Evolutionary conservation across 2,888 invertebrate genomes (phyloP), one percentile per base, ranked within the genome.

Genomic region (Clepsis dumicolana): DNA sequence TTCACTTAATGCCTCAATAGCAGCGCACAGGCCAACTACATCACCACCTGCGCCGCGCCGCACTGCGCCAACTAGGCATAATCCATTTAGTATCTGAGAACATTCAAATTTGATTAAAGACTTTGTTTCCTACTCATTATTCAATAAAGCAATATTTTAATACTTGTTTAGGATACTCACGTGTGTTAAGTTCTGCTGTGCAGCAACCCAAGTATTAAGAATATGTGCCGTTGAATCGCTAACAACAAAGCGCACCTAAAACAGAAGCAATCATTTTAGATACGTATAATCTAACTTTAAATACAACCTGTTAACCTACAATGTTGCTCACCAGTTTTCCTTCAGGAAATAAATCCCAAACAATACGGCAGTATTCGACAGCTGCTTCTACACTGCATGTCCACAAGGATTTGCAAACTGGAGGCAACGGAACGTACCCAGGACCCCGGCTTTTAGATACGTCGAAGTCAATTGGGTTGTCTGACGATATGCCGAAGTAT

Each of bases 341-440:
- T 70, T 95, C 95, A 0, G 99, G 98, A 93, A 98, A 99, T n/a
- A 99, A 94, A 89, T 99, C 99, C 97, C 98, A 98, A 0, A 98
- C 98, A 76, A 99, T 98, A 25, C 99, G 95, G 79, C 98, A 98
- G 84, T 99, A 99, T 88, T 99, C 99, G 70, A 99, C 95, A 0
- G 98, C 97, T 1, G 98, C 97, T 94, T 99, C 99, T 0, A 99
- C 97, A 74, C 97, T 97, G 80, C 98, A 98, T 0, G 99, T 99
- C 99, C 99, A 99, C 64, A 99, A 86, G 0, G 98, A 97, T 89
- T 99, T 99, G 72, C 96, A 96, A 71, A 99, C 96, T 1, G 98
- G 97, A 5, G 97, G 96, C 52, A 98, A 92, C 0, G 96, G 97
- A 64, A 97, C 96, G 76, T 96, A 95, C 63, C 96, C 96, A 18